These are phyloP conservation scores for Macropis europaea DNA, from an alignment of 2,888 invertebrate species.

Conservation along the genomic window DNA sequence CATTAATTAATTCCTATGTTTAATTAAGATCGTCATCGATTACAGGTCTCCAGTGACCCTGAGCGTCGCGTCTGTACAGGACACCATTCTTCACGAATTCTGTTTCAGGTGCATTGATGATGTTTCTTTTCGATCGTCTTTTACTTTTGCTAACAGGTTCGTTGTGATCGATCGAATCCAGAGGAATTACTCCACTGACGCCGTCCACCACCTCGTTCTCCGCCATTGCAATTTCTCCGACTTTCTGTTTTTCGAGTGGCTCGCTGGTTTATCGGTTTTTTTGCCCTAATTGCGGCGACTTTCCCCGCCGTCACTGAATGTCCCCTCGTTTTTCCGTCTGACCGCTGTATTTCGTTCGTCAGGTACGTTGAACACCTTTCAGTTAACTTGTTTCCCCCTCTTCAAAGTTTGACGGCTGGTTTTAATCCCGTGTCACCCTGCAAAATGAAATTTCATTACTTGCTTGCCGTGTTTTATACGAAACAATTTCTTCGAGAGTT, in stretches of 20 bases:
- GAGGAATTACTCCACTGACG: not conserved
- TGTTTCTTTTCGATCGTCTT: constrained; percentile 9
- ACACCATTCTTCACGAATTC: not conserved
- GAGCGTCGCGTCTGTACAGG: constrained; percentile 12
- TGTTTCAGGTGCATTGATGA: constrained; percentile 22
- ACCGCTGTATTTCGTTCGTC: too few species aligned
- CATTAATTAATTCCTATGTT: not conserved
- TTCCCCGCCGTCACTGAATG: too few species aligned
- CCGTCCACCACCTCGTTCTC: not conserved
- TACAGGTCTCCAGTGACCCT: constrained; percentile 21
- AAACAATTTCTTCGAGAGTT: too few species aligned
- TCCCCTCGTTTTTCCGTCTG: not conserved
- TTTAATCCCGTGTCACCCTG: not conserved
- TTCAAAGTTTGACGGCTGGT: not conserved
- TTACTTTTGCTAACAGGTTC: not conserved
- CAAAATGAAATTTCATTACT: too few species aligned
- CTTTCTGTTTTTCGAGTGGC: not conserved
- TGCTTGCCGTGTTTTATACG: too few species aligned
- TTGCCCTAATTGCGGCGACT: too few species aligned
- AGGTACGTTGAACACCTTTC: too few species aligned
- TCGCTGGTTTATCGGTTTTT: not conserved
- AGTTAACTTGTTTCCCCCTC: too few species aligned
- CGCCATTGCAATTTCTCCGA: not conserved
- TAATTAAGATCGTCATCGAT: not conserved
- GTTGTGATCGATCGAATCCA: not conserved